Conservation (phyloP, 2,888 invertebrate species). For the Callyntrura guangdongensis region DNA sequence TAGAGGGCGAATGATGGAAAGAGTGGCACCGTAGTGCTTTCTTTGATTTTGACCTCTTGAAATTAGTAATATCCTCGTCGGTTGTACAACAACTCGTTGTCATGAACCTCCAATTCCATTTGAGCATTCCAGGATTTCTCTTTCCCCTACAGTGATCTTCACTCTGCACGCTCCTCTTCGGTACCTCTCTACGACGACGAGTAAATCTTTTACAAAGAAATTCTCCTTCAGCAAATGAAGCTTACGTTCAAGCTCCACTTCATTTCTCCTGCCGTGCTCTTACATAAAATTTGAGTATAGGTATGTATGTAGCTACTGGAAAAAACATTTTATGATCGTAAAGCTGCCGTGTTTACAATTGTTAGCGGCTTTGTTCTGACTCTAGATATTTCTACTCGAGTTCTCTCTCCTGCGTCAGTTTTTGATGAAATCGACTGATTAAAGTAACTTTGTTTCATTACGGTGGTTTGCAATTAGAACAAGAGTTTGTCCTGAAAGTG, state of each 20-base stretch:
- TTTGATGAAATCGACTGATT: conserved; percentile 70
- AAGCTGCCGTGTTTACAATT: conserved; percentile 1
- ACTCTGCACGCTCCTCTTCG: not conserved
- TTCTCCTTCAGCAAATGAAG: not conserved
- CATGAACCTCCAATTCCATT: conserved; percentile 19
- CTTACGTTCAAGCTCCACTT: conserved; percentile 8
- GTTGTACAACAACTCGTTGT: not conserved
- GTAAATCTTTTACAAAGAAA: not conserved
- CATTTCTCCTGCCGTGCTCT: not conserved
- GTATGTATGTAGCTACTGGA: not conserved
- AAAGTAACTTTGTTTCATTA: conserved; percentile 57
- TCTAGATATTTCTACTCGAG: not conserved
- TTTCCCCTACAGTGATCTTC: no score
- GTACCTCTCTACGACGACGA: not conserved
- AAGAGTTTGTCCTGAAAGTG: conserved; percentile 32
- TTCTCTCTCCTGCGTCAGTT: not conserved
- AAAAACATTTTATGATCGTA: conserved; percentile 22
- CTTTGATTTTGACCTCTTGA: conserved; percentile 57
- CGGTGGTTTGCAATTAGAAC: conserved; percentile 52
- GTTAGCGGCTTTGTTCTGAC: conserved; percentile 17
- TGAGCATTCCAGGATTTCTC: conserved; percentile 16
- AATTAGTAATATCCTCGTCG: conserved; percentile 46
- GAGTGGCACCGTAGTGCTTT: conserved; percentile 4
- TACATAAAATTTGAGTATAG: no score
- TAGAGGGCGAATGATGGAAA: not conserved